Percentiles rank a stretch among this genome's conserved stretches.
Evolutionary conservation across 2,888 invertebrate species (phyloP).

Genomic region (Syrphus vitripennis): DNA sequence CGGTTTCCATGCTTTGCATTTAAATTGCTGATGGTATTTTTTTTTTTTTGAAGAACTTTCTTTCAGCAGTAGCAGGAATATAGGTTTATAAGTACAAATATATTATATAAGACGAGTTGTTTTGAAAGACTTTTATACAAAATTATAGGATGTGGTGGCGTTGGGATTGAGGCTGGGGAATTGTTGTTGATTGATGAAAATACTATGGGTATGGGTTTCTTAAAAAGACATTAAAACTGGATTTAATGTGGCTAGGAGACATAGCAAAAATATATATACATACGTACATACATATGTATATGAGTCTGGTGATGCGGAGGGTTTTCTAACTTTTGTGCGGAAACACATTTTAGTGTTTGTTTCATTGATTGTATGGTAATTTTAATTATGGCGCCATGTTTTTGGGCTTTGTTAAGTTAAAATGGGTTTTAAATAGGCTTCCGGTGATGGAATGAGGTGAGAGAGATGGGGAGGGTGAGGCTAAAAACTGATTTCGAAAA

Average conservation of each 20-base stretch:
- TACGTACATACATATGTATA: not conserved
- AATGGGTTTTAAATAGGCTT: not conserved
- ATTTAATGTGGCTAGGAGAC: not conserved
- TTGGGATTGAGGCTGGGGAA: not conserved
- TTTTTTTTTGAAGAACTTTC: constrained; percentile 21
- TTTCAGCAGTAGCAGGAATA: too few species aligned
- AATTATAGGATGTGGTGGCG: not conserved
- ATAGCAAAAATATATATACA: not conserved
- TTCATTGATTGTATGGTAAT: constrained; percentile 12
- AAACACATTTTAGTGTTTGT: not conserved
- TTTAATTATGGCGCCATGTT: constrained; percentile 1
- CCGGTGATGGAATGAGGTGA: not conserved
- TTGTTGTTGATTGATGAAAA: not conserved
- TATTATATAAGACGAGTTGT: not conserved
- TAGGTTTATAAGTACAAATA: too few species aligned
- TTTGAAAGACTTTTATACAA: not conserved
- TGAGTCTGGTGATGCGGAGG: too few species aligned
- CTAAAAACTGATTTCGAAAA: not conserved
- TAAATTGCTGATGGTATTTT: constrained; percentile 20
- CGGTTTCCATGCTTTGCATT: constrained; percentile 23
- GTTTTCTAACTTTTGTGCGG: not conserved
- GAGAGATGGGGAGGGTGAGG: too few species aligned
- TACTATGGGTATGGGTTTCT: not conserved
- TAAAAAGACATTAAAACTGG: constrained; percentile 10
- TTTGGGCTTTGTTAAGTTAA: not conserved